phyloP scores from a whole-genome alignment of 2,888 invertebrate genomes.

The Digitonthophagus gazella region DNA sequence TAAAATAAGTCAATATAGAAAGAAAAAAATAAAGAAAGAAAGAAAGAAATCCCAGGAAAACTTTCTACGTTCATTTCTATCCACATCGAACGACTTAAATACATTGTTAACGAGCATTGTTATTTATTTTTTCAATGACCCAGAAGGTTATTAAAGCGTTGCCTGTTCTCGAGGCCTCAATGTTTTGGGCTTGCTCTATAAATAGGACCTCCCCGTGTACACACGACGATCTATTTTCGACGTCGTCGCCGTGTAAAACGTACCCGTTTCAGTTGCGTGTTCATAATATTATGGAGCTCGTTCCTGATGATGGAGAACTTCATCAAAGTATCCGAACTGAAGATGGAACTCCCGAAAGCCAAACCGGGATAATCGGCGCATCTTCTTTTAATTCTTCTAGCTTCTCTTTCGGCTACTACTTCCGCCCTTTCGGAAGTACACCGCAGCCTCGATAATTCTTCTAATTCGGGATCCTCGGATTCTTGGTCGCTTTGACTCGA shows the following conservation, averaged over 20 bases:
- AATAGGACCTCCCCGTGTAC: background rate
- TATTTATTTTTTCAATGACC: background rate
- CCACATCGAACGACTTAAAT: background rate
- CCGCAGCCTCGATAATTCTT: slow-evolving; percentile 78
- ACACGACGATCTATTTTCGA: slow-evolving; percentile 3
- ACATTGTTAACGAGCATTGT: slow-evolving; percentile 18
- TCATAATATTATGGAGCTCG: slow-evolving; percentile 96
- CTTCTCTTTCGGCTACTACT: slow-evolving; percentile 81
- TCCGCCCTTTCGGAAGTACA: slow-evolving; percentile 90
- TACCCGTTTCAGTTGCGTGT: slow-evolving; percentile 96
- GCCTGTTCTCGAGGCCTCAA: slow-evolving; percentile 9
- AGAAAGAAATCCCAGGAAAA: background rate
- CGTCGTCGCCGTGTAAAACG: slow-evolving; percentile 50
- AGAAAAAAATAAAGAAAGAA: too few relatives aligned
- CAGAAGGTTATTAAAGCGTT: slow-evolving; percentile 1
- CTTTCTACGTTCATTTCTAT: background rate
- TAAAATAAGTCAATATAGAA: too few relatives aligned
- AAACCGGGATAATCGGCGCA: slow-evolving; percentile 92
- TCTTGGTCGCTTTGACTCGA: slow-evolving; percentile 55
- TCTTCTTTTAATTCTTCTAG: slow-evolving; percentile 67
- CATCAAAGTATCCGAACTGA: slow-evolving; percentile 96
- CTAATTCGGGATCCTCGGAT: slow-evolving; percentile 75
- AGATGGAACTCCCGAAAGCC: slow-evolving; percentile 87
- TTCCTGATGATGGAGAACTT: slow-evolving; percentile 96
- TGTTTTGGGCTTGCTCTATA: slow-evolving; percentile 1